A percentile compares a stretch with the other conserved stretches of the same genome.
Evolutionary conservation across 2,113 vertebrate genomes (phyloP).

Genomic region (Petromus typicus): DNA sequence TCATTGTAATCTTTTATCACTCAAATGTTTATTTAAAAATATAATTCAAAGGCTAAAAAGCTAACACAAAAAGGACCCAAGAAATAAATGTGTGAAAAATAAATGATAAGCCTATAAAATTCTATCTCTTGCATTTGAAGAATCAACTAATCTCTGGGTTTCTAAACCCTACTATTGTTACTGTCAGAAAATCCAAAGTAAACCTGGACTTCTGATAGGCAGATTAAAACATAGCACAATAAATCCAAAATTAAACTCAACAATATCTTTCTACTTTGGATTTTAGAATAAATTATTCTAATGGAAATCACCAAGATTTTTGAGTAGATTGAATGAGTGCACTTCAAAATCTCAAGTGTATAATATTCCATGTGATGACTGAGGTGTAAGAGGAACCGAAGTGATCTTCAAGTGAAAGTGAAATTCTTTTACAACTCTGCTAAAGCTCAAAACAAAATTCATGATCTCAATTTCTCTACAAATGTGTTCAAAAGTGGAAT

Average conservation of each 20-base stretch:
- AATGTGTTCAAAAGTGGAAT: not conserved
- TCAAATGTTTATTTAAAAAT: constrained; percentile 28
- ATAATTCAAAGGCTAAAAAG: constrained; percentile 2
- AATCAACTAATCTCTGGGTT: not conserved
- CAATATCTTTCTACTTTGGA: not conserved
- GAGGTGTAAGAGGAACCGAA: not conserved
- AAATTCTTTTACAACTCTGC: not conserved
- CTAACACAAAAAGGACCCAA: not conserved
- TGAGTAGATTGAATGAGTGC: not conserved
- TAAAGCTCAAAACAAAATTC: not conserved
- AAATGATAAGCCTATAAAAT: not conserved
- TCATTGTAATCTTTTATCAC: not conserved
- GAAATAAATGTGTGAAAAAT: constrained; percentile 21
- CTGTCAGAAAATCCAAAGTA: not conserved
- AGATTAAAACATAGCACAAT: not conserved
- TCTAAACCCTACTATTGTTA: not conserved
- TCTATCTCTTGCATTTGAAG: not conserved
- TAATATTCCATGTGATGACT: not conserved
- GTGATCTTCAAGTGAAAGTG: not conserved
- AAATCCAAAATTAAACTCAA: constrained; percentile 19
- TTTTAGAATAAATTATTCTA: not conserved
- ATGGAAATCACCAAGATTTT: not conserved
- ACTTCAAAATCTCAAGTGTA: constrained; percentile 18
- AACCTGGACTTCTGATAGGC: not conserved
- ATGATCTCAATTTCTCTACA: not conserved